A percentile compares a stretch with the other conserved stretches of the same genome.
phyloP scores from a whole-genome alignment of 2,113 vertebrate genomes.

The Grantiella picta region DNA sequence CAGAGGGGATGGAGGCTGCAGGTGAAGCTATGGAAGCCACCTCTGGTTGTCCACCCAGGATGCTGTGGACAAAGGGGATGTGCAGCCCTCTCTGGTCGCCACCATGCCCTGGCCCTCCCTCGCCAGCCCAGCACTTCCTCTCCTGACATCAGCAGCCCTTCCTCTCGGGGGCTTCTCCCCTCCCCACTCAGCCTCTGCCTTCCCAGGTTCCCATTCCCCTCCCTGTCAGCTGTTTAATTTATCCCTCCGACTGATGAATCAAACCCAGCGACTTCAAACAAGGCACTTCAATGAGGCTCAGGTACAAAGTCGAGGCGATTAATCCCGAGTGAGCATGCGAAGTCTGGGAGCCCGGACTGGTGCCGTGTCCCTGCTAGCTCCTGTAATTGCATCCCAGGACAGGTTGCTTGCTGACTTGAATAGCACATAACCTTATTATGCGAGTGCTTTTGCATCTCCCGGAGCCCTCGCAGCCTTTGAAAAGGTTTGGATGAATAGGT shows the following conservation, averaged over 20 bases:
- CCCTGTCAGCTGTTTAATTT: conserved; percentile 32
- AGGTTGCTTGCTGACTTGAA: background rate
- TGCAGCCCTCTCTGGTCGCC: background rate
- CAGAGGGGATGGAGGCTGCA: background rate
- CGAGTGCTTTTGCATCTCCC: background rate
- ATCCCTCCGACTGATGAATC: background rate
- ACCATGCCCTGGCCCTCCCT: rapidly evolving
- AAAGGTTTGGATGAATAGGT: conserved; percentile 28
- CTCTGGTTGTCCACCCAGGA: background rate
- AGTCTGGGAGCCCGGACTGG: background rate
- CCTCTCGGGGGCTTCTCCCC: background rate
- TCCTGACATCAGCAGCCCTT: background rate
- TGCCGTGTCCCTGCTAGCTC: background rate
- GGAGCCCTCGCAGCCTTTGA: conserved; percentile 30
- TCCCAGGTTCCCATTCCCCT: background rate
- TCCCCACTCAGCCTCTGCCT: background rate
- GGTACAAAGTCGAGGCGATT: conserved; percentile 43
- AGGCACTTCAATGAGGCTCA: conserved; percentile 16
- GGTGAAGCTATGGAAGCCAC: rapidly evolving
- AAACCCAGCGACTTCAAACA: conserved; percentile 48
- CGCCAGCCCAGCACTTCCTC: background rate
- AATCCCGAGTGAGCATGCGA: background rate
- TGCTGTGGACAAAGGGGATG: background rate
- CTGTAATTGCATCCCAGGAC: conserved; percentile 39
- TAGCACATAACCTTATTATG: conserved; percentile 60